Evolutionary conservation across 2,888 invertebrate genomes (phyloP), one percentile per base, ranked within the genome.

Genomic region (Hypena proboscidalis): DNA sequence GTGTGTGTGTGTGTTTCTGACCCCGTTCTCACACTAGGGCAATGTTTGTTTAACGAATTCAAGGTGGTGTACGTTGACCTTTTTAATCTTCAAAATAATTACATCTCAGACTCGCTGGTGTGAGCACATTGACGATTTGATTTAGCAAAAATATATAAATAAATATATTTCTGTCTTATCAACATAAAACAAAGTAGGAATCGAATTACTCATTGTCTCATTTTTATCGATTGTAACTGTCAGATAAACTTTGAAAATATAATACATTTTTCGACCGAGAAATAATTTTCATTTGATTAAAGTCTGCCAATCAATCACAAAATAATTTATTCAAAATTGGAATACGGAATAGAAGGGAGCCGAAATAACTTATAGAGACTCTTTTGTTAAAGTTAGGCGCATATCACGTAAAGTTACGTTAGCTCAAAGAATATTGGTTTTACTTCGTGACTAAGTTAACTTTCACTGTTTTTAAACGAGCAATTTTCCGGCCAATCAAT

Each of bases 401-500:
- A 30, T 15, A 31, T 23, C 23, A 35, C 19, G 34, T 49, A 32
- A 29, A 44, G 31, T 34, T 39, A 30, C 31, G 4, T 26, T 37
- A 38, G 23, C 30, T 32, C 31, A 22, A 11, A 29, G 22, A 50
- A 52, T 52, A 53, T 53, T 21, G 34, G 34, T 40, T 46, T 41
- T 39, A 34, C 45, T 45, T 42, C 45, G 40, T 54, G 37, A 42
- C 45, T 11, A 6, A 26, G 27, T 49, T 41, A 26, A 58, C 38
- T 49, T 54, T 45, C 31, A 31, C 38, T 30, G 31, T 37, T 45
- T 32, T 27, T 42, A 39, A 36, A 58, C 34, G 34, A 43, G 37
- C 42, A 46, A 58, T 58, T 58, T 58, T 58, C 50, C 50, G 19
- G 34, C n/a, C 37, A 40, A 46, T 58, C 37, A 54, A 50, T 53